Evolutionary conservation across 37 sponge, comb jelly and placozoan genomes (phyloP).

Genomic region (Eunapius fragilis): DNA sequence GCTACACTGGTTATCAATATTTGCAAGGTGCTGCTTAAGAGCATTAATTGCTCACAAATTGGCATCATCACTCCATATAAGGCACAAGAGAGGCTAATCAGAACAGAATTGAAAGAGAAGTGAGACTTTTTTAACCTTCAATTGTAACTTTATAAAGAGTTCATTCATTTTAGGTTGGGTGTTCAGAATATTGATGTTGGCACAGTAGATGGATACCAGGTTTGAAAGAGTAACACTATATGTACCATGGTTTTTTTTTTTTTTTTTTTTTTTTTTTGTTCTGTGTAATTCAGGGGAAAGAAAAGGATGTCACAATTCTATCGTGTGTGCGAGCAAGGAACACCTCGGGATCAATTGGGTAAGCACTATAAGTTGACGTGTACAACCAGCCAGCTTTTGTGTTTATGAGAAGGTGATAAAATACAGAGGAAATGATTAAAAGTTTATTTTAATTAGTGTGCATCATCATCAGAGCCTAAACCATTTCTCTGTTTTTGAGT

Average conservation of each 20-base stretch:
- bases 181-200: constrained; percentile 44
- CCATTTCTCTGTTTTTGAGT: too few relatives aligned
- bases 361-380: constrained; percentile 1
- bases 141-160: not conserved
- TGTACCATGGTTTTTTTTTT: too few relatives aligned
- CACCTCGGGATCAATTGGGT: constrained; percentile 70
- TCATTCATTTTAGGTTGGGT: not conserved
- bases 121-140: not conserved
- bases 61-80: constrained; percentile 86
- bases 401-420: too few relatives aligned
- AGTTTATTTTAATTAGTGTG: too few relatives aligned
- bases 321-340: constrained; percentile 77
- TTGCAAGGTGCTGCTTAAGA: constrained; percentile 13
- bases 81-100: constrained; percentile 58
- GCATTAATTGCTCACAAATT: constrained; percentile 16
- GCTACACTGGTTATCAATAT: constrained; percentile 32
- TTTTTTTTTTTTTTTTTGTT: not conserved
- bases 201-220: constrained; percentile 81
- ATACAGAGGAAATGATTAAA: too few relatives aligned
- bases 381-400: too few relatives aligned
- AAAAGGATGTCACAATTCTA: constrained; percentile 80
- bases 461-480: too few relatives aligned
- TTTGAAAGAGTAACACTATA: not conserved
- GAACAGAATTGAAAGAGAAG: constrained; percentile 9
- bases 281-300: constrained; percentile 63